A percentile compares a stretch with the other conserved stretches of the same genome.
phyloP scores from a whole-genome alignment of 2,113 vertebrate genomes.

The Corythornis vintsioides region DNA sequence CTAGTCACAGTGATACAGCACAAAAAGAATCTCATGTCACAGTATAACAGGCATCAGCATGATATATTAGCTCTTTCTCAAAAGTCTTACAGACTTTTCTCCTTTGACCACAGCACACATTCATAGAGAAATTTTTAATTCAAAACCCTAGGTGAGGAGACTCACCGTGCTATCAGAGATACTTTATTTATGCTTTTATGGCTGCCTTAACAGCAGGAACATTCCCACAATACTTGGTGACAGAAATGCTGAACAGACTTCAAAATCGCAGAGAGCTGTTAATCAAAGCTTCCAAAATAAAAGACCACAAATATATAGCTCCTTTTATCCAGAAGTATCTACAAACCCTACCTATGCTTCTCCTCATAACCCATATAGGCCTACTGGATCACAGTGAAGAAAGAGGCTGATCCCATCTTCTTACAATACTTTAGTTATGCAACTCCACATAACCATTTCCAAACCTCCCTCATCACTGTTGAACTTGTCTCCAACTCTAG shows the following conservation, averaged over 20 bases:
- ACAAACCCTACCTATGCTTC: slow-evolving; percentile 19
- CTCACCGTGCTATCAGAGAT: not conserved
- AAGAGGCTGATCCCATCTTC: not conserved
- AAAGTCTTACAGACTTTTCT: not conserved
- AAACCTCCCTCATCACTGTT: not conserved
- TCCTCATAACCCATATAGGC: not conserved
- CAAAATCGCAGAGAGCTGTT: not conserved
- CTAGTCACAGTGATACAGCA: not conserved
- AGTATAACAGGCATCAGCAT: not conserved
- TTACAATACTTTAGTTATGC: not conserved
- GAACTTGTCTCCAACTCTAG: not conserved
- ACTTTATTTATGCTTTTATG: slow-evolving; percentile 3
- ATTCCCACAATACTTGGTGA: not conserved
- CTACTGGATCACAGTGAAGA: not conserved
- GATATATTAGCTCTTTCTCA: not conserved
- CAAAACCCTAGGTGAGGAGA: not conserved
- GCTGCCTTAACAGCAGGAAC: not conserved
- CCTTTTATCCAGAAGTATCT: not conserved
- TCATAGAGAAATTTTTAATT: not conserved
- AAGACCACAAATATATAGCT: not conserved
- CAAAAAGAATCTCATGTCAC: slow-evolving; percentile 11
- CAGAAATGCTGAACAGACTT: slow-evolving; percentile 16
- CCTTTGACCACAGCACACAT: not conserved
- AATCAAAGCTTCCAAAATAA: slow-evolving; percentile 41
- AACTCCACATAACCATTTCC: not conserved